Base-by-base conservation (phyloP, 2,113 vertebrate genomes). In the Entelurus aequoreus region DNA sequence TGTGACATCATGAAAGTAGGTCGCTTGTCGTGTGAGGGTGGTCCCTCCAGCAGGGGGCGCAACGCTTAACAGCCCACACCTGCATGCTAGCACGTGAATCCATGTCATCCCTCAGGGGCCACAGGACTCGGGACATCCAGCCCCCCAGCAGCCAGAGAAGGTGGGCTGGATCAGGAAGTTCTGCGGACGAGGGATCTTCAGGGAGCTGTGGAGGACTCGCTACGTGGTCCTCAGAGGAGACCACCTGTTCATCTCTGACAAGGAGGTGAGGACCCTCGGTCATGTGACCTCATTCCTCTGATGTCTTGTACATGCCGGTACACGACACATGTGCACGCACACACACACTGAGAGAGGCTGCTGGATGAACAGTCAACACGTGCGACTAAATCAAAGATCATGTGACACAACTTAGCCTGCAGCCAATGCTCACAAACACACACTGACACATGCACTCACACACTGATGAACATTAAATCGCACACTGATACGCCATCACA, bases 141-240 rank as follows among this genome's bases (percentile, higher is more conserved):
- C 79, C 47, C 6, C 5, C 63, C 69, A 69, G 40, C 92, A 89
- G 81, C 94, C 92, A 0, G 96, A 98, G 75, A 98, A 97, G 84
- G 89, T 89, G 21, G 96, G 96, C 83, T 98, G 96, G 96, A 93
- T 98, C 77, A 89, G 95, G 75, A 97, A 95, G 90, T 98, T 95
- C 76, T 96, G 92, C 51, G 96, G 96, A 46, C 94, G 93, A 62
- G 95, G 96, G 66, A 94, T 98, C 87, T 98, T 98, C 90, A 88
- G 95, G 75, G 94, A 98, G 74, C 92, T 98, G 71, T 98, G 95
- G 96, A 95, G 91, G 86, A 97, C 91, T 87, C 92, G 95, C 56
- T 97, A 92, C 35, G 92, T 95, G 87, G 85, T 95, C 50, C 88
- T 98, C 75, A 93, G 92, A 77, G 94, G 93, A 70, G 94, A 97